phyloP scores from a whole-genome alignment of 2,797 vertebrate species.

The Artibeus lituratus region DNA sequence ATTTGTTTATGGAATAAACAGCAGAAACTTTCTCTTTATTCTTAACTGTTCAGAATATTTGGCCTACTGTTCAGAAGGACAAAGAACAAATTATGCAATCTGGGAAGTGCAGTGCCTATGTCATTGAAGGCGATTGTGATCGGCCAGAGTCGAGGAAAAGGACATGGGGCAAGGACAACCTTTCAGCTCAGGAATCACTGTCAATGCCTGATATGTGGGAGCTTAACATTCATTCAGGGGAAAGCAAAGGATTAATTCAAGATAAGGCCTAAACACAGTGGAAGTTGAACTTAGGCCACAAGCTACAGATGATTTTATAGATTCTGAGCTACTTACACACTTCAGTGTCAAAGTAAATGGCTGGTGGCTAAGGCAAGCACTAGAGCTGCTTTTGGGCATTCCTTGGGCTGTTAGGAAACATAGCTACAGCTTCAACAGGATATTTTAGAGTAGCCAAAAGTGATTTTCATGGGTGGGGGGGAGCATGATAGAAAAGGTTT shows the following conservation, averaged over 20 bases:
- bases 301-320: background rate
- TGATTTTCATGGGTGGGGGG: background rate
- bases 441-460: background rate
- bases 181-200: background rate
- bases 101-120: background rate
- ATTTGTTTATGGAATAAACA: constrained; percentile 11
- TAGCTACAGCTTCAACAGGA: background rate
- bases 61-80: background rate
- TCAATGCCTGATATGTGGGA: background rate
- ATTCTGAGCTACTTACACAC: background rate
- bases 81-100: background rate
- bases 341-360: background rate
- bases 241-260: background rate
- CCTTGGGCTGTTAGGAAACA: constrained; percentile 18
- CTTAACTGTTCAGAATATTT: background rate
- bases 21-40: background rate
- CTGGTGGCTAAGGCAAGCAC: background rate
- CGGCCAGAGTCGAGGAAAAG: background rate
- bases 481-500: background rate
- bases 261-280: constrained; percentile 14
- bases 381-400: background rate
- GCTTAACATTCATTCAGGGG: background rate
- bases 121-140: background rate
- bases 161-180: background rate
- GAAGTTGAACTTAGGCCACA: background rate